Evolutionary conservation across 2,113 vertebrate genomes (phyloP).

Genomic region (Engraulis encrasicolus): DNA sequence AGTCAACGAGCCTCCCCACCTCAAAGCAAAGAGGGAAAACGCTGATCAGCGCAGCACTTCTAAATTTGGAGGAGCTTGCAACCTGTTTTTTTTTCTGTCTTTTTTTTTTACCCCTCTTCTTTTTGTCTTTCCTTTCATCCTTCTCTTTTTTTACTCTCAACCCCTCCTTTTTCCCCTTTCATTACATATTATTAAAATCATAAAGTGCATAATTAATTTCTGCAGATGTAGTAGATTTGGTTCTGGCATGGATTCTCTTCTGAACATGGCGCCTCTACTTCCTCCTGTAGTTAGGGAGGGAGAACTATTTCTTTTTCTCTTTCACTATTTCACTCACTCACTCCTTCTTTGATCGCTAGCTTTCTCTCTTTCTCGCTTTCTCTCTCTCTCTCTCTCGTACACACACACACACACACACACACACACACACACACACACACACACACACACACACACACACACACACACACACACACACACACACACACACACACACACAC

Average conservation of each 20-base stretch:
- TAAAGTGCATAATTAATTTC: conserved; percentile 76
- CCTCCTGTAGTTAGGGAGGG: neutral
- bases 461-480: too few relatives aligned
- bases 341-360: neutral
- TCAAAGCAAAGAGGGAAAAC: conserved; percentile 69
- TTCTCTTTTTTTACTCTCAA: too few relatives aligned
- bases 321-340: neutral
- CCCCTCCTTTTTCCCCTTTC: conserved; percentile 34
- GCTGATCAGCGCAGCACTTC: conserved; percentile 68
- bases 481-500: too few relatives aligned
- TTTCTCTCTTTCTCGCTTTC: neutral
- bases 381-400: neutral
- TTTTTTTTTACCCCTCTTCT: conserved; percentile 55
- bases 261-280: conserved; percentile 14
- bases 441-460: too few relatives aligned
- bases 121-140: conserved; percentile 23
- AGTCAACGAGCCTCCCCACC: conserved; percentile 59
- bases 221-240: conserved; percentile 65
- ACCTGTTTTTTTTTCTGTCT: conserved; percentile 35
- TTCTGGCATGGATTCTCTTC: conserved; percentile 49
- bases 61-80: conserved; percentile 65
- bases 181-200: conserved; percentile 63
- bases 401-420: too few relatives aligned
- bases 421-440: too few relatives aligned
- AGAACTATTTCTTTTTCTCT: neutral